Evolutionary conservation across 2,888 invertebrate genomes (phyloP).

Genomic region (Leptothorax acervorum): DNA sequence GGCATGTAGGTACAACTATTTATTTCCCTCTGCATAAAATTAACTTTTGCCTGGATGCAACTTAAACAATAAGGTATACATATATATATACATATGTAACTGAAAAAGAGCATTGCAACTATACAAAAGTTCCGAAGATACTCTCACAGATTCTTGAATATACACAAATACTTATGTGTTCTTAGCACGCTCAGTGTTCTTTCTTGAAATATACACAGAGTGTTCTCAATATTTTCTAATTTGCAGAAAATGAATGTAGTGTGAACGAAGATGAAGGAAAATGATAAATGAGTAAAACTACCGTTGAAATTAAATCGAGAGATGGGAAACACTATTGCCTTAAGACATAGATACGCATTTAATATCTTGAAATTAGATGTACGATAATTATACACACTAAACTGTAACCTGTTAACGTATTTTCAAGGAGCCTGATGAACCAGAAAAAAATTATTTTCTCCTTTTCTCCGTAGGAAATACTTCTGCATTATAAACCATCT

Average conservation of each 20-base stretch:
- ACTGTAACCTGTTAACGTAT: slow-evolving; percentile 5
- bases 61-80: not conserved
- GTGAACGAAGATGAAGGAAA: not conserved
- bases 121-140: not conserved
- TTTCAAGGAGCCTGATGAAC: slow-evolving; percentile 3
- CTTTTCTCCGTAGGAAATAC: not conserved
- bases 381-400: slow-evolving; percentile 13
- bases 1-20: not conserved
- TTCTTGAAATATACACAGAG: not conserved
- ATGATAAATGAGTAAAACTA: slow-evolving; percentile 34
- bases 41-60: slow-evolving; percentile 5
- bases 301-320: slow-evolving; percentile 42
- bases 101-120: not conserved
- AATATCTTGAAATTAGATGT: slow-evolving; percentile 59
- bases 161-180: slow-evolving; percentile 17
- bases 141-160: slow-evolving; percentile 2
- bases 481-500: not conserved
- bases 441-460: not conserved
- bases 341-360: slow-evolving; percentile 75
- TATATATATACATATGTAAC: not conserved
- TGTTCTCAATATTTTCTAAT: slow-evolving; percentile 26
- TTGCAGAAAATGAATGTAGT: slow-evolving; percentile 38
- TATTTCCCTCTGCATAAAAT: slow-evolving; percentile 1
- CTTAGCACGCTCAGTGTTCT: slow-evolving; percentile 6
- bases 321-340: slow-evolving; percentile 74